These are phyloP conservation scores for Hydropsyche tenuis DNA, from an alignment of 1,140 invertebrate genomes.

Conservation along the genomic window DNA sequence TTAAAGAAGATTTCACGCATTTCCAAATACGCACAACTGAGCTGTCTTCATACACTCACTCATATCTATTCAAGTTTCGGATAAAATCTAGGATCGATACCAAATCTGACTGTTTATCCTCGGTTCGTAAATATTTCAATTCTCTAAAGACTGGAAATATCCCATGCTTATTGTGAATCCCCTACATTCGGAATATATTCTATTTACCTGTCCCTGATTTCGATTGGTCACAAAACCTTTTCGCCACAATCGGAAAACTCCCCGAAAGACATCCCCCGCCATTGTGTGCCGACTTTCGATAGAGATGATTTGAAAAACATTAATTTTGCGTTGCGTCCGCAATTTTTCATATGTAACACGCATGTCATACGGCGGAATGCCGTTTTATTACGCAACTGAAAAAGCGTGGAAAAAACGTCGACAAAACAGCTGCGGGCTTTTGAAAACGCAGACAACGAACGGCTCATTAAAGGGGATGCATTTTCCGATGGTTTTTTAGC, in stretches of 20 bases:
- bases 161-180: slow-evolving; percentile 2
- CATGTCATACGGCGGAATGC: no score
- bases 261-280: no score
- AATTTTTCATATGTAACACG: no score
- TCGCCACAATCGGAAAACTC: no score
- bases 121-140: slow-evolving; percentile 20
- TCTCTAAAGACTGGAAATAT: not conserved
- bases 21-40: not conserved
- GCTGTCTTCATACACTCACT: slow-evolving; percentile 1
- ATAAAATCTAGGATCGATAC: slow-evolving; percentile 15
- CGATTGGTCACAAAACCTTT: slow-evolving; percentile 9
- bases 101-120: slow-evolving; percentile 21
- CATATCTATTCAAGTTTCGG: not conserved
- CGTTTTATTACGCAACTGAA: no score
- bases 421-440: not conserved
- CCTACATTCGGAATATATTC: slow-evolving; percentile 3
- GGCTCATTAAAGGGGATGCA: slow-evolving; percentile 23
- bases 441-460: slow-evolving; percentile 1
- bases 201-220: slow-evolving; percentile 7
- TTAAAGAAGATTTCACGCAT: slow-evolving; percentile 19
- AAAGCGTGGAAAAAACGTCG: no score
- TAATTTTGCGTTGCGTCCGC: no score
- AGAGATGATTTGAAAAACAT: no score
- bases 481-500: slow-evolving; percentile 10
- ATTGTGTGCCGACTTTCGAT: no score